Evolutionary conservation across 2,888 invertebrate species (phyloP).

Genomic region (Neelides folsomi): DNA sequence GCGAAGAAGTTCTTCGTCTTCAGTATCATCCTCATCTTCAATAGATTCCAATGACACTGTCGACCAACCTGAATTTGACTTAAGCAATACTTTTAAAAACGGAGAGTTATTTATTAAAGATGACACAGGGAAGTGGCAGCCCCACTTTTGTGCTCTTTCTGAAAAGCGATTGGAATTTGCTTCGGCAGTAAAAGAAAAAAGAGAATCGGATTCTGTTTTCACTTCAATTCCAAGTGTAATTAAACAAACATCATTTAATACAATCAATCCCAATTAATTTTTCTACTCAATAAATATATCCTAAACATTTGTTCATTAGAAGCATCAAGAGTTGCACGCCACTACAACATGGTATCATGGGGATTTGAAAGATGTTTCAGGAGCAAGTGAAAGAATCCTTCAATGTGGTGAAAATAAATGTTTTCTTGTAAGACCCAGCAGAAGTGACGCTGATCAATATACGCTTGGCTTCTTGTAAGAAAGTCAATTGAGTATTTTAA

Average conservation of each 20-base stretch:
- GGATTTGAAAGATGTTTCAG: slow-evolving; percentile 39
- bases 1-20: not conserved
- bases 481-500: not conserved
- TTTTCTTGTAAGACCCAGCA: slow-evolving; percentile 81
- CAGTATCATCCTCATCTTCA: not conserved
- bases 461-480: slow-evolving; percentile 77
- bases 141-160: slow-evolving; percentile 25
- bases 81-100: slow-evolving; percentile 25
- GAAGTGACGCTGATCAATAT: slow-evolving; percentile 89
- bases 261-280: too few species aligned
- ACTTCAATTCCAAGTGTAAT: too few species aligned
- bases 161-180: slow-evolving; percentile 23
- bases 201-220: not conserved
- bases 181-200: slow-evolving; percentile 17
- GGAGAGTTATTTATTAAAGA: slow-evolving; percentile 29
- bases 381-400: slow-evolving; percentile 59
- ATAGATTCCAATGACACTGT: not conserved
- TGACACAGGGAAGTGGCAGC: slow-evolving; percentile 12
- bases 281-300: too few species aligned
- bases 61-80: slow-evolving; percentile 2
- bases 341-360: slow-evolving; percentile 91
- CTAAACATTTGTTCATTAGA: slow-evolving; percentile 34
- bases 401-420: slow-evolving; percentile 78
- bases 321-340: slow-evolving; percentile 77
- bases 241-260: too few species aligned